A percentile compares a stretch with the other conserved stretches of the same genome.
These are phyloP conservation scores for Drosophila cyrtoloma DNA, from an alignment of 2,888 invertebrate species.

Conservation along the genomic window DNA sequence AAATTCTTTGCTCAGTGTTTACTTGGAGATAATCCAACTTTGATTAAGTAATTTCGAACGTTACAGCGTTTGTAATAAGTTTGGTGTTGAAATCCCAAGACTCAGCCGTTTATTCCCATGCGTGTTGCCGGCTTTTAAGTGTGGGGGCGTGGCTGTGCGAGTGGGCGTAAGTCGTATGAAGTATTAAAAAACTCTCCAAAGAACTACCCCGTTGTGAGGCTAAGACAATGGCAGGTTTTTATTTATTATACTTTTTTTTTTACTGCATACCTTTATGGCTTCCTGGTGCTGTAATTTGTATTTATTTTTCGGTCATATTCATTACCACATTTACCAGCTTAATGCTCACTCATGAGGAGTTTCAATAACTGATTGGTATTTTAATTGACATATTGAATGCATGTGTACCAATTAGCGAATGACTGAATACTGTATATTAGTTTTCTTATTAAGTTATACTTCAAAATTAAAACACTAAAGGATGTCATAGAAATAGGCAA, in stretches of 20 bases:
- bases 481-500: neutral
- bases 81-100: slow-evolving; percentile 82
- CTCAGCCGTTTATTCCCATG: slow-evolving; percentile 72
- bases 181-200: slow-evolving; percentile 25
- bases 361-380: slow-evolving; percentile 55
- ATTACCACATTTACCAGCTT: slow-evolving; percentile 48
- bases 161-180: slow-evolving; percentile 36
- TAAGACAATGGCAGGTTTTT: slow-evolving; percentile 45
- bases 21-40: slow-evolving; percentile 83
- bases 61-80: slow-evolving; percentile 61
- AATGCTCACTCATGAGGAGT: slow-evolving; percentile 40
- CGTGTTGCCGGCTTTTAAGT: slow-evolving; percentile 26
- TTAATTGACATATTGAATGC: slow-evolving; percentile 26
- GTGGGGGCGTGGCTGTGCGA: slow-evolving; percentile 3
- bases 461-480: neutral
- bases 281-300: slow-evolving; percentile 48
- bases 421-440: neutral
- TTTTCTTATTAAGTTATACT: neutral
- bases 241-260: neutral
- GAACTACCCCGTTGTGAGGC: slow-evolving; percentile 42
- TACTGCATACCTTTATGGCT: slow-evolving; percentile 16
- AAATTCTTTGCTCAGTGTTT: slow-evolving; percentile 42
- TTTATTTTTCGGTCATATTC: slow-evolving; percentile 22
- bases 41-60: slow-evolving; percentile 83
- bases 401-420: slow-evolving; percentile 23